Evolutionary conservation across 2,797 vertebrate genomes (phyloP).

Genomic region (Hyperoplus lanceolatus): DNA sequence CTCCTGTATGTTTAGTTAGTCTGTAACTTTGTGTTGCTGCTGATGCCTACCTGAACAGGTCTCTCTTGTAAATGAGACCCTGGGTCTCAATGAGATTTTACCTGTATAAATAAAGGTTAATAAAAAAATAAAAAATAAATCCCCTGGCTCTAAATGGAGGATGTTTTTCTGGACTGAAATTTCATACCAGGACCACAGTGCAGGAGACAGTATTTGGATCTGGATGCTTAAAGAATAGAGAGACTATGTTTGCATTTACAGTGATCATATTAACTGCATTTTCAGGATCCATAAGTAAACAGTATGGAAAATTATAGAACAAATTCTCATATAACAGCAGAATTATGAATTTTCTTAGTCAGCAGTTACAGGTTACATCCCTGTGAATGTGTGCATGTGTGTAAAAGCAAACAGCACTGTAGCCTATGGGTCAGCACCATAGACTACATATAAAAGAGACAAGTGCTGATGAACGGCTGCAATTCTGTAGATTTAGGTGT

Average conservation of each 20-base stretch:
- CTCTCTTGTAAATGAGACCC: too few relatives aligned
- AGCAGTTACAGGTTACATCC: not conserved
- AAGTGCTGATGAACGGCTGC: not conserved
- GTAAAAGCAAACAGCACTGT: not conserved
- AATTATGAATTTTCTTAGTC: not conserved
- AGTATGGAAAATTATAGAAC: too few relatives aligned
- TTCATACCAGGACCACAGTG: not conserved
- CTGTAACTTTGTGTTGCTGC: conserved; percentile 39
- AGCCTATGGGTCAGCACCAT: not conserved
- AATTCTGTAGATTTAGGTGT: not conserved
- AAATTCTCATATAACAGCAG: not conserved
- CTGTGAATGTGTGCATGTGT: not conserved
- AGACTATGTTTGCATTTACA: not conserved
- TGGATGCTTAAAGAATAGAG: not conserved
- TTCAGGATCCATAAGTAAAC: not conserved
- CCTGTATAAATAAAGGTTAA: too few relatives aligned
- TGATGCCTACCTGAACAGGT: not conserved
- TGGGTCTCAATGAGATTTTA: too few relatives aligned
- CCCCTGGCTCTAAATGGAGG: conserved; percentile 40
- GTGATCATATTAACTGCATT: not conserved
- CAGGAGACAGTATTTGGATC: not conserved
- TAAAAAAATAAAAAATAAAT: not conserved
- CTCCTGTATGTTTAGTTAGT: conserved; percentile 1
- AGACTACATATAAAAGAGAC: too few relatives aligned
- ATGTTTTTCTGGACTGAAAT: conserved; percentile 2